phyloP scores from a whole-genome alignment of 2,888 invertebrate genomes.

The Volucella bombylans region DNA sequence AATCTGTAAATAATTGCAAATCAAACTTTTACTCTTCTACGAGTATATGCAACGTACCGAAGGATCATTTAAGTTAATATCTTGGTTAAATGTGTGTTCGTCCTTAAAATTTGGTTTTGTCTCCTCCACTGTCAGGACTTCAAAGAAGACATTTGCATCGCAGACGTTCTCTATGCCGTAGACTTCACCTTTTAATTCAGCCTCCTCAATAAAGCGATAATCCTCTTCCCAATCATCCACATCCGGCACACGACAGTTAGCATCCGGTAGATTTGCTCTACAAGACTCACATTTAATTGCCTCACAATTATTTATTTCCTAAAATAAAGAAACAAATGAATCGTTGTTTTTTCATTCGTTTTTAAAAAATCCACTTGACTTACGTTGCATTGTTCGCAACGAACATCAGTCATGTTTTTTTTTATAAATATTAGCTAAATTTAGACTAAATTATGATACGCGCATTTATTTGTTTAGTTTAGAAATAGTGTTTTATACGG shows the following conservation, averaged over 20 bases:
- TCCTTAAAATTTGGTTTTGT: background rate
- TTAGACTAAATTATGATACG: background rate
- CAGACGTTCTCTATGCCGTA: constrained; percentile 56
- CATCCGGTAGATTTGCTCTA: constrained; percentile 23
- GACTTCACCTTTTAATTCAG: constrained; percentile 50
- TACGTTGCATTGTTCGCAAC: constrained; percentile 53
- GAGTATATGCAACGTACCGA: constrained; percentile 10
- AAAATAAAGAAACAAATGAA: background rate
- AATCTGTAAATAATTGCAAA: constrained; percentile 10
- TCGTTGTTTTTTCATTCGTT: background rate
- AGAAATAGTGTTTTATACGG: background rate
- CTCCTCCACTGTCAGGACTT: background rate
- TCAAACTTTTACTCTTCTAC: background rate
- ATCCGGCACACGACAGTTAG: constrained; percentile 1
- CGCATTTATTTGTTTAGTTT: too few species aligned
- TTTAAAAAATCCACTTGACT: background rate
- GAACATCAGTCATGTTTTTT: constrained; percentile 42
- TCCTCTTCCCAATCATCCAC: constrained; percentile 58
- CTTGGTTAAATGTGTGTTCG: constrained; percentile 3
- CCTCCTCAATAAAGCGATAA: constrained; percentile 65
- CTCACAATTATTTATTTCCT: constrained; percentile 57
- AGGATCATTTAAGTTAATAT: background rate
- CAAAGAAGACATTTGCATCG: constrained; percentile 21
- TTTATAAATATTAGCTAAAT: background rate
- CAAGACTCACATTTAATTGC: constrained; percentile 59